phyloP scores from a whole-genome alignment of 2,797 vertebrate genomes.

The Poeciliopsis infans region DNA sequence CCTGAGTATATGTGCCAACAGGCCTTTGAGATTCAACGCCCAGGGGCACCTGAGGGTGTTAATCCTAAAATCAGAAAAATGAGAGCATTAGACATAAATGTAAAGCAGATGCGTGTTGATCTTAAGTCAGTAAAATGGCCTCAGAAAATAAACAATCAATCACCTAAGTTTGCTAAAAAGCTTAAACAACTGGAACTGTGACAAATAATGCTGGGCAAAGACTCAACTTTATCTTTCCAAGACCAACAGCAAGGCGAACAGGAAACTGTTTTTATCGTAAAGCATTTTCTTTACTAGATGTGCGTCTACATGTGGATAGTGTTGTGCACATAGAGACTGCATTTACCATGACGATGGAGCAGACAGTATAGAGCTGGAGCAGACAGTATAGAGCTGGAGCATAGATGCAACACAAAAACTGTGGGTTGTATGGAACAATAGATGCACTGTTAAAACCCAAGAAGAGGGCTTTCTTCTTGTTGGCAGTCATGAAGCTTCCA shows the following conservation, averaged over 20 bases:
- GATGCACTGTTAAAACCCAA: conserved; percentile 15
- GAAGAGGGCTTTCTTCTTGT: conserved; percentile 21
- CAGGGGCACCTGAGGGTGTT: neutral
- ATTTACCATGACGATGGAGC: neutral
- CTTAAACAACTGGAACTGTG: neutral
- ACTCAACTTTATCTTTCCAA: neutral
- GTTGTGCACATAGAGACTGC: neutral
- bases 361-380: neutral
- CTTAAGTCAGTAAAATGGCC: neutral
- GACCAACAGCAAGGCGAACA: neutral
- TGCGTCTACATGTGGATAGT: neutral
- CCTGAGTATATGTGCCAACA: neutral
- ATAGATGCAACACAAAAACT: neutral
- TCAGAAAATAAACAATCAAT: neutral
- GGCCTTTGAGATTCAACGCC: neutral
- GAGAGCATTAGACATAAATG: neutral
- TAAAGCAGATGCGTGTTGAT: neutral
- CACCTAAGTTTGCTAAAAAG: neutral
- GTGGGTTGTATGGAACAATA: conserved; percentile 5
- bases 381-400: neutral
- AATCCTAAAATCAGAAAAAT: neutral
- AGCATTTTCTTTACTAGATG: neutral
- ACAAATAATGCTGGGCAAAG: neutral
- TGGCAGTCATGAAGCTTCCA: conserved; percentile 28
- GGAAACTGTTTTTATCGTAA: neutral